phyloP scores from a whole-genome alignment of 2,113 vertebrate genomes.

The Gymnobelideus leadbeateri region DNA sequence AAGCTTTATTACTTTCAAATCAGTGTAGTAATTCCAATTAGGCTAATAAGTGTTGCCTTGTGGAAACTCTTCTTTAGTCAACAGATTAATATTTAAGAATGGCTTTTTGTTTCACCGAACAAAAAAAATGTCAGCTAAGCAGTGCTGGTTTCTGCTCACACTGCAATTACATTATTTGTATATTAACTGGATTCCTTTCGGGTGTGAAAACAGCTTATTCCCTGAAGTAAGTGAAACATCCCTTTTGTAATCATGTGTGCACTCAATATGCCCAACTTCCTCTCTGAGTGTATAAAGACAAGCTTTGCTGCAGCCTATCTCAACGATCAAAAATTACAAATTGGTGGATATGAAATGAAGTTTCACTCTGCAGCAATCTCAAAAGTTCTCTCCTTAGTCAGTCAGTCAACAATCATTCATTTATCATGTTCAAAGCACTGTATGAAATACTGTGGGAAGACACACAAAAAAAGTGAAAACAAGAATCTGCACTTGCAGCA shows the following conservation, averaged over 20 bases:
- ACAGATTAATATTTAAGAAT: constrained; percentile 27
- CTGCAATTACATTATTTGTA: constrained; percentile 4
- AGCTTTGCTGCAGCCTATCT: not conserved
- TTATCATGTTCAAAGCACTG: not conserved
- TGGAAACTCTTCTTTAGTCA: not conserved
- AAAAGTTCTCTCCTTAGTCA: not conserved
- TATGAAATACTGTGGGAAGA: not conserved
- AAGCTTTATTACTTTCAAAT: constrained; percentile 40
- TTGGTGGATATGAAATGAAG: not conserved
- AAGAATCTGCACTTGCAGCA: constrained; percentile 14
- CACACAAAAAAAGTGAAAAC: not conserved
- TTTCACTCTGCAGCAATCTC: not conserved
- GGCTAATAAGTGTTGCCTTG: not conserved
- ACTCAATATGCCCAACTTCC: not conserved
- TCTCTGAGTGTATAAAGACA: not conserved
- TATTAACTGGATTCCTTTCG: not conserved
- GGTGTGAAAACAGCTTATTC: constrained; percentile 18
- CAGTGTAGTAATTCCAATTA: constrained; percentile 36
- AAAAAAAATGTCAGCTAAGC: not conserved
- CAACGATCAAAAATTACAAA: not conserved
- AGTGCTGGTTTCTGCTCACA: not conserved
- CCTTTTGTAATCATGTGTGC: not conserved
- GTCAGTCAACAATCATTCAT: constrained; percentile 7
- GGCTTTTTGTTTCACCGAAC: not conserved
- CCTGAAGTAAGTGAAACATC: not conserved